Percentiles rank a stretch among this genome's conserved stretches.
Evolutionary conservation across 2,797 vertebrate species (phyloP).

Genomic region (Chrosomus eos): DNA sequence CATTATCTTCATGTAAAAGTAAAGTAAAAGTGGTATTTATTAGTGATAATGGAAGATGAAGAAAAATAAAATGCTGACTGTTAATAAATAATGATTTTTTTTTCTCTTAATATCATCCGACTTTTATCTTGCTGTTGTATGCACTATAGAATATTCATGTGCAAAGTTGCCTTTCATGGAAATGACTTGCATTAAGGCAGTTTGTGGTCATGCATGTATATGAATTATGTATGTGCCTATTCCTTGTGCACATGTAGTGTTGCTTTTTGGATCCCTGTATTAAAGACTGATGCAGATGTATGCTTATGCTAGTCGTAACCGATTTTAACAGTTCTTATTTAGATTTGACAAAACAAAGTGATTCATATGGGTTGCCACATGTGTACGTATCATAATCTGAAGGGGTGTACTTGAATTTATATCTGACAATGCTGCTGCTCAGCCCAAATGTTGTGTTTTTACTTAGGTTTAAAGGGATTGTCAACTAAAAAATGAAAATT

Average conservation of each 20-base stretch:
- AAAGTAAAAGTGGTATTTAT: background rate
- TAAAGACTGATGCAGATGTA: background rate
- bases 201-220: slow-evolving; percentile 23
- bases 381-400: background rate
- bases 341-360: background rate
- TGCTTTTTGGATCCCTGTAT: background rate
- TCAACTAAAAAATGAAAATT: background rate
- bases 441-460: background rate
- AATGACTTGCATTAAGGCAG: slow-evolving; percentile 1
- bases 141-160: background rate
- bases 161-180: slow-evolving; percentile 3
- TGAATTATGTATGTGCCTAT: slow-evolving; percentile 24
- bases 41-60: background rate
- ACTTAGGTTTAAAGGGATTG: background rate
- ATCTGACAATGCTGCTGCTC: background rate
- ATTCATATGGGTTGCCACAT: background rate
- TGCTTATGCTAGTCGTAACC: background rate
- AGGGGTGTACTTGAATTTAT: background rate
- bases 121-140: background rate
- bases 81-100: background rate
- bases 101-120: background rate
- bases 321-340: background rate
- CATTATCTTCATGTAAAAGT: background rate
- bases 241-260: background rate
- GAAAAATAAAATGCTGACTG: background rate